A percentile compares a stretch with the other conserved stretches of the same genome.
Evolutionary conservation across 2,113 vertebrate species (phyloP).

Genomic region (Xiphorhynchus elegans): DNA sequence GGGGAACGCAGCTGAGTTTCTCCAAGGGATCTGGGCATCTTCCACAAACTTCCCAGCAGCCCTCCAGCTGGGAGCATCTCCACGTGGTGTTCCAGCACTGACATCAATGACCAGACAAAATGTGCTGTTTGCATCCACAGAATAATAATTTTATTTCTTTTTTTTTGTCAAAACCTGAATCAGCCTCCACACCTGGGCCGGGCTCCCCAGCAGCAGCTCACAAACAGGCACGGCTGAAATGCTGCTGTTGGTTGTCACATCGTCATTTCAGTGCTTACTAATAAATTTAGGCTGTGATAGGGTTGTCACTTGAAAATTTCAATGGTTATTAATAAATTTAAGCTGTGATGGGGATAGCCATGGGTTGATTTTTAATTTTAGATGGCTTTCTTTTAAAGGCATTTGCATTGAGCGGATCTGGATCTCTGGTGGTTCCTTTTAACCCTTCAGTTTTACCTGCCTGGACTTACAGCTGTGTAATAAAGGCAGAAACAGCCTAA

Average conservation of each 20-base stretch:
- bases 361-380: not conserved
- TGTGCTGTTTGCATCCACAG: not conserved
- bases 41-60: not conserved
- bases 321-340: not conserved
- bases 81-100: not conserved
- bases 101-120: not conserved
- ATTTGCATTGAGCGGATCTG: not conserved
- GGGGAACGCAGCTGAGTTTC: not conserved
- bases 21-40: not conserved
- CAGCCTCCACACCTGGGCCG: rapidly evolving
- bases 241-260: not conserved
- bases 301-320: not conserved
- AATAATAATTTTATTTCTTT: not conserved
- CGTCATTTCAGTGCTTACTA: not conserved
- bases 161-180: not conserved
- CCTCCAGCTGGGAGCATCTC: not conserved
- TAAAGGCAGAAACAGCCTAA: not conserved
- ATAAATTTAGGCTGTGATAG: not conserved
- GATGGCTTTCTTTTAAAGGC: not conserved
- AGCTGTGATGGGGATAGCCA: not conserved
- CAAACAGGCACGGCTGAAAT: not conserved
- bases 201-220: not conserved
- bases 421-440: not conserved
- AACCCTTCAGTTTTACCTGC: not conserved
- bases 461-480: not conserved